Percentiles rank a stretch among this genome's conserved stretches.
Conservation (phyloP, 1,140 invertebrate species). For the Nylanderia fulva region DNA sequence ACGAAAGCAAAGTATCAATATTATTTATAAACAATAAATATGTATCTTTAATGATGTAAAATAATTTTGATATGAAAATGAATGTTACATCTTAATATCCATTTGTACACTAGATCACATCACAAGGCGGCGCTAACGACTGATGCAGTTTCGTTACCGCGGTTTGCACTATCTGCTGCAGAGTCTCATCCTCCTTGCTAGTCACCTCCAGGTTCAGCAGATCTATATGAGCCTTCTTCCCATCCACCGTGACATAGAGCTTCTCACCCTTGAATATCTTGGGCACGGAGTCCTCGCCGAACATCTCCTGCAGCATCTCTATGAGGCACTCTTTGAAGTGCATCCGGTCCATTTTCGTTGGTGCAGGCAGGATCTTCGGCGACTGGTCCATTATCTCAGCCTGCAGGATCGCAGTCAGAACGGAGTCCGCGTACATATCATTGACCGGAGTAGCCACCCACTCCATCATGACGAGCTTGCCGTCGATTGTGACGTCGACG, state of each 20-base stretch:
- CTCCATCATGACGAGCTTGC: conserved; percentile 94
- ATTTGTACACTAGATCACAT: conserved; percentile 73
- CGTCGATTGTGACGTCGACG: conserved; percentile 94
- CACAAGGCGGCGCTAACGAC: conserved; percentile 91
- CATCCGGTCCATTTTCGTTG: conserved; percentile 92
- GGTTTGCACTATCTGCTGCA: conserved; percentile 94
- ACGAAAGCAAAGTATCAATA: neutral
- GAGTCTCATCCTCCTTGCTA: conserved; percentile 92
- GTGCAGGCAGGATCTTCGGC: conserved; percentile 87
- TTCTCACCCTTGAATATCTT: conserved; percentile 97
- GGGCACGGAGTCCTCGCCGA: conserved; percentile 97
- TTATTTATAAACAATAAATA: conserved; percentile 58
- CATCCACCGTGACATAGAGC: conserved; percentile 94
- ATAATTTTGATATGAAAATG: neutral
- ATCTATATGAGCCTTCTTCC: conserved; percentile 95
- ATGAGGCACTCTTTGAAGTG: conserved; percentile 97
- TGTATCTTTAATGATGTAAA: conserved; percentile 21
- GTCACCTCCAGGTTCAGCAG: conserved; percentile 92
- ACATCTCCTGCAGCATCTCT: conserved; percentile 97
- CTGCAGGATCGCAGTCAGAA: conserved; percentile 93
- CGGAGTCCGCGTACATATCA: conserved; percentile 99
- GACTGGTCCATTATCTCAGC: conserved; percentile 90
- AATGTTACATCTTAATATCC: neutral
- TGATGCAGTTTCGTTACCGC: conserved; percentile 94
- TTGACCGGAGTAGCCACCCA: conserved; percentile 98